These are phyloP conservation scores for Brachionus koreanus DNA, from an alignment of 1,140 invertebrate species.

Conservation along the genomic window DNA sequence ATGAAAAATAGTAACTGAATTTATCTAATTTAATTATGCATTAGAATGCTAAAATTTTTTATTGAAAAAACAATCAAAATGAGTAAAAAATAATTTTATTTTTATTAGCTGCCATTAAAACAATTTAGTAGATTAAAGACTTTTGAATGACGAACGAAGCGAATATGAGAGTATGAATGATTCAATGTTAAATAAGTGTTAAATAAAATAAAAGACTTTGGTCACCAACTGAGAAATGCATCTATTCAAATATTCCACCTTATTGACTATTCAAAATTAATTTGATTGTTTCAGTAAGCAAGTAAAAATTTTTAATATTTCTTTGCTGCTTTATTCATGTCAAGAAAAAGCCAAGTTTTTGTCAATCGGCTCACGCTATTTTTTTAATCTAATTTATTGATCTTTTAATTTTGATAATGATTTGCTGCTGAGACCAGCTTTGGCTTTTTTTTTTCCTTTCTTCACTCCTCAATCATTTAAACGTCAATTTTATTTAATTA, in stretches of 20 bases:
- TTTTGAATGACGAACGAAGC: neutral
- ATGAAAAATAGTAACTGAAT: no score
- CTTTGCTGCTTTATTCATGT: neutral
- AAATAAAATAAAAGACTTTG: neutral
- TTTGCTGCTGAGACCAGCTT: neutral
- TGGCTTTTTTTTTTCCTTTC: neutral
- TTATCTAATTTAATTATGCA: no score
- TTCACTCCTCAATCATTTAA: neutral
- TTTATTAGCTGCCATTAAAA: neutral
- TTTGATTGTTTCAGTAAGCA: no score
- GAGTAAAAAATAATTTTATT: no score
- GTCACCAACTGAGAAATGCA: neutral
- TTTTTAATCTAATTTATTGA: conserved; percentile 35
- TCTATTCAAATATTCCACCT: neutral
- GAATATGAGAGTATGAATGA: neutral
- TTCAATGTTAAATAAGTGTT: neutral
- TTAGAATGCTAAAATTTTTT: no score
- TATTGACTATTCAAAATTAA: neutral
- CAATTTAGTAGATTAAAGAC: neutral
- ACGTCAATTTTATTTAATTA: conserved; percentile 23
- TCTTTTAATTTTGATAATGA: conserved; percentile 28
- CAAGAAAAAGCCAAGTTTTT: conserved; percentile 18
- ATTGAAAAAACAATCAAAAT: no score
- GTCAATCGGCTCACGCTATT: conserved; percentile 13
- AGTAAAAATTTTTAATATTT: no score